A percentile compares a stretch with the other conserved stretches of the same genome.
phyloP scores from a whole-genome alignment of 2,797 vertebrate genomes.

The Enteromius trimaculatus region DNA sequence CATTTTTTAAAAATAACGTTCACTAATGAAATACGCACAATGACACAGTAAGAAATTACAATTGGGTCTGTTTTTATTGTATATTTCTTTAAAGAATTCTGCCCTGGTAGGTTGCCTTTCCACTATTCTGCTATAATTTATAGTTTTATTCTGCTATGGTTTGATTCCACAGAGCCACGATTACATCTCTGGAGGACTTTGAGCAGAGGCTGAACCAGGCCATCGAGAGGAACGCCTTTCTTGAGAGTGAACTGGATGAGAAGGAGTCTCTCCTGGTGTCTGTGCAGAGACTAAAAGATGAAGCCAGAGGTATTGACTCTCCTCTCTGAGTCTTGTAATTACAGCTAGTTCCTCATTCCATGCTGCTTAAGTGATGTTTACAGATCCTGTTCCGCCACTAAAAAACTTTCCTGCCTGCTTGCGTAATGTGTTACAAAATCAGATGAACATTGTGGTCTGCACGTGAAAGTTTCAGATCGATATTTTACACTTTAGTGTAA shows the following conservation, averaged over 20 bases:
- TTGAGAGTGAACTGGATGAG: slow-evolving; percentile 97
- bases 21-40: not conserved
- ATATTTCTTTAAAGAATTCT: not conserved
- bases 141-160: not conserved
- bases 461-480: not conserved
- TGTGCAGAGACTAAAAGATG: slow-evolving; percentile 95
- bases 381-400: slow-evolving; percentile 5
- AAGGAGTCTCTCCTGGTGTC: slow-evolving; percentile 95
- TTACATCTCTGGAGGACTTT: slow-evolving; percentile 96
- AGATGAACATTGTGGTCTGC: not conserved
- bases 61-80: not conserved
- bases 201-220: slow-evolving; percentile 97
- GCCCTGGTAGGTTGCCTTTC: not conserved
- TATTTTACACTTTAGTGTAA: not conserved
- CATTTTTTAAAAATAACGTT: not conserved
- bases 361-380: not conserved
- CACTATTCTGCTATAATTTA: not conserved
- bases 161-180: slow-evolving; percentile 84
- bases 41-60: not conserved
- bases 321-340: not conserved
- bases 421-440: not conserved
- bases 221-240: slow-evolving; percentile 96
- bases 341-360: not conserved
- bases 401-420: not conserved
- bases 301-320: slow-evolving; percentile 86